These are phyloP conservation scores for Trinorchestia longiramus DNA, from an alignment of 1,140 invertebrate species.

Conservation along the genomic window DNA sequence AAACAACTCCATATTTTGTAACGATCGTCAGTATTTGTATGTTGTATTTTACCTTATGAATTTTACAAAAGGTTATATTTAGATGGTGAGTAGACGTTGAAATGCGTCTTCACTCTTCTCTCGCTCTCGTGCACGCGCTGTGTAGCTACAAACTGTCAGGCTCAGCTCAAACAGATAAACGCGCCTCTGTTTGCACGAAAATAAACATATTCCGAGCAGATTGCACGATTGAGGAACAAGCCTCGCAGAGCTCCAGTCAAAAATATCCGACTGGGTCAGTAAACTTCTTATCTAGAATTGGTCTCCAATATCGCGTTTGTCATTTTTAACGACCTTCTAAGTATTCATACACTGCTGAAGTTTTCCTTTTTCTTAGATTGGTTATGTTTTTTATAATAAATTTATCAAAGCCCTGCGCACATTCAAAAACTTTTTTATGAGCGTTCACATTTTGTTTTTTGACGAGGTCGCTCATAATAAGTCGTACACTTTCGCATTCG, in stretches of 20 bases:
- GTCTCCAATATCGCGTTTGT: background rate
- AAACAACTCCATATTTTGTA: background rate
- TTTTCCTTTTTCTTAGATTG: too few species aligned
- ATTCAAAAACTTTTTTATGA: background rate
- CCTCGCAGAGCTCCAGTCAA: background rate
- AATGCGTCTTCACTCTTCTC: background rate
- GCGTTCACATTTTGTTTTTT: background rate
- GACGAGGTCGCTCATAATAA: background rate
- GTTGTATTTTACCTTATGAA: background rate
- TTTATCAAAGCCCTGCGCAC: background rate
- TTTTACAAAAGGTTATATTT: background rate
- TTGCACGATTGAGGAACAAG: background rate
- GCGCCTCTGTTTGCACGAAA: constrained; percentile 6
- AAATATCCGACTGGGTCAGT: background rate
- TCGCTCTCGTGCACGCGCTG: background rate
- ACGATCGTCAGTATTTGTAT: background rate
- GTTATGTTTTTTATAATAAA: too few species aligned
- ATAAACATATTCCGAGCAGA: constrained; percentile 6
- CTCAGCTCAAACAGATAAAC: constrained; percentile 41
- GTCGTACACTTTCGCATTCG: background rate
- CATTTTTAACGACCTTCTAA: background rate
- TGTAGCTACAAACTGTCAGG: background rate
- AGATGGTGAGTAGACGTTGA: background rate
- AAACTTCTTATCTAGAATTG: background rate
- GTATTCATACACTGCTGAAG: background rate